Conservation (phyloP, 2,888 invertebrate species). For the Hoplodrina ambigua region DNA sequence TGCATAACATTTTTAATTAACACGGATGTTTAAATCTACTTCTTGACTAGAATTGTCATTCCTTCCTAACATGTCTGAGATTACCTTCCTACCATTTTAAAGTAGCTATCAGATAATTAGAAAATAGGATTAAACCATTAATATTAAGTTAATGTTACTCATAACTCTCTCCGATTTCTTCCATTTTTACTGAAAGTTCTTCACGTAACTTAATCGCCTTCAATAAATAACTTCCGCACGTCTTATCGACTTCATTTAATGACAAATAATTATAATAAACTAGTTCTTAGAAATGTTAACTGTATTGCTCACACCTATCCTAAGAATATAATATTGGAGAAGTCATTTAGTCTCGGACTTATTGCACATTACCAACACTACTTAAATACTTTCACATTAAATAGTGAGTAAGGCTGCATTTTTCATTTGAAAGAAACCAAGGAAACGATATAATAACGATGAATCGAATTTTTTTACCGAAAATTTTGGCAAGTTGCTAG, state of each 20-base stretch:
- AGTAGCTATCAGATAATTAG: slow-evolving; percentile 28
- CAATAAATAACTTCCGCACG: slow-evolving; percentile 49
- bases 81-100: slow-evolving; percentile 23
- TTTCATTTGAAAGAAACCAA: slow-evolving; percentile 23
- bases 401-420: slow-evolving; percentile 45
- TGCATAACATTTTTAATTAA: slow-evolving; percentile 2
- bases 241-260: slow-evolving; percentile 45
- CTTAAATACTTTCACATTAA: slow-evolving; percentile 38
- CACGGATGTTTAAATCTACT: not conserved
- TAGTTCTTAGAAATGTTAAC: slow-evolving; percentile 56
- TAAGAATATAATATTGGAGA: slow-evolving; percentile 56
- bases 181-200: slow-evolving; percentile 42
- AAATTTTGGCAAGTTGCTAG: slow-evolving; percentile 37
- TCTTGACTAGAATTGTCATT: not conserved
- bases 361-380: slow-evolving; percentile 47
- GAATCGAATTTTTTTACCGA: slow-evolving; percentile 43
- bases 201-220: slow-evolving; percentile 43
- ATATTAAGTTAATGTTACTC: slow-evolving; percentile 44
- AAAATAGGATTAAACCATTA: slow-evolving; percentile 34
- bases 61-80: slow-evolving; percentile 15
- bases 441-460: slow-evolving; percentile 38
- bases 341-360: slow-evolving; percentile 43
- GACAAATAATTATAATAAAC: slow-evolving; percentile 42
- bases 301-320: slow-evolving; percentile 63
- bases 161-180: slow-evolving; percentile 47